These are phyloP conservation scores for Macrobrachium rosenbergii DNA, from an alignment of 1,140 invertebrate species.

Conservation along the genomic window DNA sequence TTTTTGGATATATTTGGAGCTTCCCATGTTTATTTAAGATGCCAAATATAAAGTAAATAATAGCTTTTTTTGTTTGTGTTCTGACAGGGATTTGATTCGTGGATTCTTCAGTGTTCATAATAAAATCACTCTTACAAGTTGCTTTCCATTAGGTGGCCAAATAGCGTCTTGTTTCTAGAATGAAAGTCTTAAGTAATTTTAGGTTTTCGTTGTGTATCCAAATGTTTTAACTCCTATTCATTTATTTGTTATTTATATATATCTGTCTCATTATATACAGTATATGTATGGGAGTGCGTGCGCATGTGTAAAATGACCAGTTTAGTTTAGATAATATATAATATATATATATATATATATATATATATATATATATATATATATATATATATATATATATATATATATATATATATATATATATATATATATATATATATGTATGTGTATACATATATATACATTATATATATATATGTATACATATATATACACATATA, in stretches of 20 bases:
- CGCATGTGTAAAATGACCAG: background rate
- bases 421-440: background rate
- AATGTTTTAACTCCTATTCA: background rate
- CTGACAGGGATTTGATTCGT: too few species aligned
- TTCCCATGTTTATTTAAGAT: too few species aligned
- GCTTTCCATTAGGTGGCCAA: too few species aligned
- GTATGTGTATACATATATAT: background rate
- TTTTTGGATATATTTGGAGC: too few species aligned
- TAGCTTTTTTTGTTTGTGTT: too few species aligned
- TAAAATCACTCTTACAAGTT: too few species aligned
- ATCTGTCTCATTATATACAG: background rate
- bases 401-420: background rate
- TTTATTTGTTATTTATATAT: background rate
- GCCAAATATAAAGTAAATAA: too few species aligned
- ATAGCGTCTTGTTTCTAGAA: too few species aligned
- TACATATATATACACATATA: constrained; percentile 10
- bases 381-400: constrained; percentile 1
- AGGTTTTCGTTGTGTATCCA: background rate
- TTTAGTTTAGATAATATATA: constrained; percentile 4
- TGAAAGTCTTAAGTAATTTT: background rate
- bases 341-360: constrained; percentile 14
- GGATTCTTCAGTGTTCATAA: too few species aligned
- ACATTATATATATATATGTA: constrained; percentile 12
- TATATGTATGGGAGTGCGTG: background rate
- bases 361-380: constrained; percentile 22